Evolutionary conservation across 2,113 vertebrate species (phyloP), one percentile per base, ranked within the genome.

Genomic region (Chaetodon auriga): DNA sequence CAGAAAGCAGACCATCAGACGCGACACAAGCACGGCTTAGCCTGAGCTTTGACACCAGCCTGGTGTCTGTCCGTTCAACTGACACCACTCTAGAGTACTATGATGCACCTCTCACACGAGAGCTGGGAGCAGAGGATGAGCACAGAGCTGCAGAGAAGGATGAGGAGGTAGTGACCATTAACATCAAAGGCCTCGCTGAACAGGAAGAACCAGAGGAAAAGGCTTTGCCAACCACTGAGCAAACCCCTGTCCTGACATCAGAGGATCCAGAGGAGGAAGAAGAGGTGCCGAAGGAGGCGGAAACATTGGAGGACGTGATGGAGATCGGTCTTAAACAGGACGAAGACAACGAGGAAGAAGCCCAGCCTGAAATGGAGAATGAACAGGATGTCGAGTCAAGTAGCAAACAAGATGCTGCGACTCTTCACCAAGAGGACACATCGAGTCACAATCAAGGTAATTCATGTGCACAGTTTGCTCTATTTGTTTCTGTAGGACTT

Each of bases 11-110:
- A 79, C 45, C 78, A 75, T 79, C 79, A 5, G 78, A 41, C 18
- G 45, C 90, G 81, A 55, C 73, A 0, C 74, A 43, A 13, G 54
- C 73, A 30, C 82, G 25, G 10, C 72, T 92, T 36, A 92, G 69
- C 68, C 74, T 94, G 43, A 94, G 91, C 30, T 84, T 93, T 23
- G 96, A 97, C 77, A 90, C 91, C 0, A 96, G 96, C 84, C 88
- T 84, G 0, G 11, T 81, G 2, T 96, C 96, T 73, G 68, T 87
- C 25, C 94, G 80, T 23, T 97, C 96, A 43, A 95, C 96, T 41
- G 96, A 97, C 76, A 95, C 95, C 48, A 96, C 96, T 10, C 87
- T 97, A 57, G 97, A 98, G 58, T 98, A 93, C 82, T 95, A 96
- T 18, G 96, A 97, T 80, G 96, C 96, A 14, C 95, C 93, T 12